phyloP scores from a whole-genome alignment of 2,113 vertebrate genomes.

The Prionailurus viverrinus region DNA sequence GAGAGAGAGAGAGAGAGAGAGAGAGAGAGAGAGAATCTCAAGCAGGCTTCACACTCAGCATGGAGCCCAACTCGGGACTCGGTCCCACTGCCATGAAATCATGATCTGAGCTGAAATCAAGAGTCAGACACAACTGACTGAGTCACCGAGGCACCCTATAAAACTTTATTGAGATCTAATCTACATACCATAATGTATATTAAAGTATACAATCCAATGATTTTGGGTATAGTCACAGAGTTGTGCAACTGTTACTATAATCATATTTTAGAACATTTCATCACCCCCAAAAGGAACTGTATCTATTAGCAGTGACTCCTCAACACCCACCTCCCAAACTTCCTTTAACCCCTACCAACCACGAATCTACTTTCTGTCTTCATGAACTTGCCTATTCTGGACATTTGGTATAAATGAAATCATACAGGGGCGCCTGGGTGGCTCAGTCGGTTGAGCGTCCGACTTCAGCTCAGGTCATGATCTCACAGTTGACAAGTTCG shows the following conservation, averaged over 20 bases:
- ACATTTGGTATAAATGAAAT: not conserved
- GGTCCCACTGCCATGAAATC: too few species aligned
- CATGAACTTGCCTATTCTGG: not conserved
- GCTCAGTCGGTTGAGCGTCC: too few species aligned
- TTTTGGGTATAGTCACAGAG: not conserved
- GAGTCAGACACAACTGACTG: too few species aligned
- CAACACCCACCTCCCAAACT: not conserved
- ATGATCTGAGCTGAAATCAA: too few species aligned
- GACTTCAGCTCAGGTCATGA: too few species aligned
- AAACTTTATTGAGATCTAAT: not conserved
- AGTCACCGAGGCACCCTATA: too few species aligned
- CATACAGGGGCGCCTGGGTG: not conserved
- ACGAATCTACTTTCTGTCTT: not conserved
- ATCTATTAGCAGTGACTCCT: not conserved
- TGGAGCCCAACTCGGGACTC: too few species aligned
- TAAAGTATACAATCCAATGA: not conserved
- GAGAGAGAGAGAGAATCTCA: too few species aligned
- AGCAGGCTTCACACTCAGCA: too few species aligned
- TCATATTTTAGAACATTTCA: constrained; percentile 34
- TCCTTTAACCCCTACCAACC: not conserved
- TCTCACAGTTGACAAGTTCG: too few species aligned
- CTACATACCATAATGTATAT: not conserved
- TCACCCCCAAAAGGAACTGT: not conserved
- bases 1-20: too few species aligned
- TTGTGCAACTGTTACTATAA: not conserved